Evolutionary conservation across 2,113 vertebrate species (phyloP).

Genomic region (Tachuris rubrigastra): DNA sequence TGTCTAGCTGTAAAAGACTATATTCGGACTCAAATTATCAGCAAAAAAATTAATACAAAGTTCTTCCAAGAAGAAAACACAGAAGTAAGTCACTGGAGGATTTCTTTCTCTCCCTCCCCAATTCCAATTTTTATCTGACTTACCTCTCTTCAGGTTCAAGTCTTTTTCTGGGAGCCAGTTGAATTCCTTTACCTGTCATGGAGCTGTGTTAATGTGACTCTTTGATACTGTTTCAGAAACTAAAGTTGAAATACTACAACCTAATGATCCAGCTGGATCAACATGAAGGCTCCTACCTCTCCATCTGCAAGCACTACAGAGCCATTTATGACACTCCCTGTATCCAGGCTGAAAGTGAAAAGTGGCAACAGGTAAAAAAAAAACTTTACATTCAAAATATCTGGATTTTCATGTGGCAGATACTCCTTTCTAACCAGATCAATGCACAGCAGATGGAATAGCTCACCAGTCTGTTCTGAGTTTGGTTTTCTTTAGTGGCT

Average conservation of each 20-base stretch:
- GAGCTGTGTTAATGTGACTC: neutral
- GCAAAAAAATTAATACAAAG: constrained; percentile 99
- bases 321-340: constrained; percentile 98
- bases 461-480: neutral
- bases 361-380: constrained; percentile 93
- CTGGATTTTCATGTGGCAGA: neutral
- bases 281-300: constrained; percentile 96
- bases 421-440: neutral
- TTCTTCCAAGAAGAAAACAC: constrained; percentile 96
- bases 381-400: neutral
- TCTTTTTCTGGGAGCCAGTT: neutral
- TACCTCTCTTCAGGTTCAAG: neutral
- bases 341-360: constrained; percentile 92
- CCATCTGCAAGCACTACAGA: constrained; percentile 98
- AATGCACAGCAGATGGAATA: neutral
- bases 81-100: constrained; percentile 76
- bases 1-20: constrained; percentile 98
- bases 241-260: constrained; percentile 97
- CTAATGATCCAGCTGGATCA: constrained; percentile 99
- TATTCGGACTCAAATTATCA: constrained; percentile 98
- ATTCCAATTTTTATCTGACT: neutral
- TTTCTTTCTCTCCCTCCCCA: neutral
- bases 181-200: neutral
- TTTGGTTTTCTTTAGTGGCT: neutral
- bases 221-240: constrained; percentile 78